Conservation (phyloP, 1,140 invertebrate species). For the Heliothis subflexa region DNA sequence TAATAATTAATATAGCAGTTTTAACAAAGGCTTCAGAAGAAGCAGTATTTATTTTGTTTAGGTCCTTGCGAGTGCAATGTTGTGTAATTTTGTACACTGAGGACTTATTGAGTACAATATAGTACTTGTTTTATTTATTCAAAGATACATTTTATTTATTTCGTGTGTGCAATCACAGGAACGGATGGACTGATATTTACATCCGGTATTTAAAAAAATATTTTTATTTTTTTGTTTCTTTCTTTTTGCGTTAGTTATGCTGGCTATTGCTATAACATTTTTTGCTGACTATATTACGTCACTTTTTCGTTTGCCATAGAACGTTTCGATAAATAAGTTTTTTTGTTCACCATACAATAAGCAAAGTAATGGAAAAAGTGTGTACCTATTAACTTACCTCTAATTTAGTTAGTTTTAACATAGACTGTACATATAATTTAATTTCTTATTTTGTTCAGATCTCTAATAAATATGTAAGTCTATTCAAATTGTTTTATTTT, state of each 20-base stretch:
- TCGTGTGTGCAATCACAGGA: conserved; percentile 76
- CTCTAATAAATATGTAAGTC: conserved; percentile 87
- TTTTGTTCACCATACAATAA: conserved; percentile 73
- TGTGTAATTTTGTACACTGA: conserved; percentile 41
- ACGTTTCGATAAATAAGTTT: conserved; percentile 60
- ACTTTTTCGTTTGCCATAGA: conserved; percentile 74
- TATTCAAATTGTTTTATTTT: conserved; percentile 63
- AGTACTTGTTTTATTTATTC: conserved; percentile 74
- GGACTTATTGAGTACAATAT: conserved; percentile 69
- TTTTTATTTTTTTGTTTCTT: conserved; percentile 66
- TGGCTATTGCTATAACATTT: conserved; percentile 55
- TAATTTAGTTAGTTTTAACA: conserved; percentile 85
- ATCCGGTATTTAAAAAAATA: conserved; percentile 70
- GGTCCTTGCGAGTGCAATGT: conserved; percentile 43
- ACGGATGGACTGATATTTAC: conserved; percentile 81
- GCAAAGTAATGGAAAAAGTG: conserved; percentile 77
- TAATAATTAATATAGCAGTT: conserved; percentile 41
- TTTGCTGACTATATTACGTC: conserved; percentile 60
- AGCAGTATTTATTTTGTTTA: conserved; percentile 64
- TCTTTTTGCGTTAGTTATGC: conserved; percentile 58
- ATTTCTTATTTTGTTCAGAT: conserved; percentile 87
- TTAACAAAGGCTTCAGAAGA: conserved; percentile 52
- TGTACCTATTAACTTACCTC: conserved; percentile 85
- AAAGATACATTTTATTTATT: conserved; percentile 72
- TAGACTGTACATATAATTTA: conserved; percentile 86